Evolutionary conservation across 37 sponge, comb jelly and placozoan species (phyloP).

Genomic region (Hexactinellida sp.): DNA sequence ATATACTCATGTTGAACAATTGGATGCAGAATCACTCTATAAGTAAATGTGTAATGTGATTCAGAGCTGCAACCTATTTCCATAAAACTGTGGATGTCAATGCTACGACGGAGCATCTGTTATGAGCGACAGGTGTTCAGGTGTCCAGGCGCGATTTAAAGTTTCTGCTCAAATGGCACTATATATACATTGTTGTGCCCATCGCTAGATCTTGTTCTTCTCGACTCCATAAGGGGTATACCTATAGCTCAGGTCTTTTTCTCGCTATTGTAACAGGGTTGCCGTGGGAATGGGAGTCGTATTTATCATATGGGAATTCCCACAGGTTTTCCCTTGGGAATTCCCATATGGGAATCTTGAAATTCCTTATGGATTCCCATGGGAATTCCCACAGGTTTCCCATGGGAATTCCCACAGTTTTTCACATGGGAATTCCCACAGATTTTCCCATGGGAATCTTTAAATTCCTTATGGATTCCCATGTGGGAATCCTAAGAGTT

Average conservation of each 20-base stretch:
- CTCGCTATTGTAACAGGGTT: background rate
- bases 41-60: conserved; percentile 3
- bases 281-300: no score
- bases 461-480: no score
- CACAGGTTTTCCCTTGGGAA: no score
- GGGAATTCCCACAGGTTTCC: no score
- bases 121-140: conserved; percentile 16
- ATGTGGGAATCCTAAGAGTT: no score
- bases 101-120: conserved; percentile 17
- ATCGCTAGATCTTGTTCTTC: conserved; percentile 8
- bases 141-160: conserved; percentile 10
- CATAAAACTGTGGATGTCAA: background rate
- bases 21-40: conserved; percentile 4
- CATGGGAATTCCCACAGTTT: no score
- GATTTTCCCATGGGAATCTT: no score
- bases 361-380: no score
- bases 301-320: no score
- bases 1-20: background rate
- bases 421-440: no score
- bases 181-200: conserved; percentile 11
- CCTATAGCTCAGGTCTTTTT: conserved; percentile 1
- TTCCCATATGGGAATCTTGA: no score
- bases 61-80: conserved; percentile 17
- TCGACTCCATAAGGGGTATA: background rate
- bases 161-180: conserved; percentile 4